Conservation (phyloP, 2,888 invertebrate species). For the Eupithecia vulgata region DNA sequence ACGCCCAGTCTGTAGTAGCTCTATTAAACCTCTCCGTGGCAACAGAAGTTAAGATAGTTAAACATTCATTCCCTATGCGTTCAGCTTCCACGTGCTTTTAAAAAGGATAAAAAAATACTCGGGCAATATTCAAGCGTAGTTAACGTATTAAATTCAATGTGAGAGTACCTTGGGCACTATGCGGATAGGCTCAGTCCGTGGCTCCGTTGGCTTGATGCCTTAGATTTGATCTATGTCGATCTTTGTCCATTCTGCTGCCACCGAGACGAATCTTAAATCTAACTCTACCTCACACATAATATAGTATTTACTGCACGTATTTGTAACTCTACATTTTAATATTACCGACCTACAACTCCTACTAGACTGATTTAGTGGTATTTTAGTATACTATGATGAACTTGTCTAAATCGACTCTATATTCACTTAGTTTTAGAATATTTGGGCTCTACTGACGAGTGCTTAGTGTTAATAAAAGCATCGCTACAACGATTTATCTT, state of each 20-base stretch:
- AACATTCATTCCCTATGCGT: neutral
- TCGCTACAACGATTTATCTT: slow-evolving; percentile 76
- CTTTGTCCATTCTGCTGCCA: slow-evolving; percentile 36
- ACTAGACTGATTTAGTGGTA: slow-evolving; percentile 82
- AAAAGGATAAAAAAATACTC: neutral
- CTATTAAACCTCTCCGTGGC: slow-evolving; percentile 28
- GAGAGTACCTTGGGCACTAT: neutral
- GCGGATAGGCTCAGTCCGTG: slow-evolving; percentile 13
- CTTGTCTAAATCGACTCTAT: slow-evolving; percentile 54
- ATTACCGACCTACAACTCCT: slow-evolving; percentile 71
- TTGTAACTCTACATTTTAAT: slow-evolving; percentile 52
- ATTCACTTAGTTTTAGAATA: slow-evolving; percentile 57
- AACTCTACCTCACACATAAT: slow-evolving; percentile 69
- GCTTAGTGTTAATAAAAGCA: slow-evolving; percentile 56
- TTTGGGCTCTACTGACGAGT: slow-evolving; percentile 51
- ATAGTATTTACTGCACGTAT: slow-evolving; percentile 67
- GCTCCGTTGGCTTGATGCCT: neutral
- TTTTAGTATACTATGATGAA: slow-evolving; percentile 68
- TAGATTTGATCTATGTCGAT: neutral
- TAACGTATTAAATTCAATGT: neutral
- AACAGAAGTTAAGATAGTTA: slow-evolving; percentile 22
- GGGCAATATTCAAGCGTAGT: neutral
- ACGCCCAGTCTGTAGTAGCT: slow-evolving; percentile 1
- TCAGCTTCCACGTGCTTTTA: neutral
- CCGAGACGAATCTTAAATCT: slow-evolving; percentile 47